Conservation (phyloP, 1,140 invertebrate species). For the Ooceraea biroi region DNA sequence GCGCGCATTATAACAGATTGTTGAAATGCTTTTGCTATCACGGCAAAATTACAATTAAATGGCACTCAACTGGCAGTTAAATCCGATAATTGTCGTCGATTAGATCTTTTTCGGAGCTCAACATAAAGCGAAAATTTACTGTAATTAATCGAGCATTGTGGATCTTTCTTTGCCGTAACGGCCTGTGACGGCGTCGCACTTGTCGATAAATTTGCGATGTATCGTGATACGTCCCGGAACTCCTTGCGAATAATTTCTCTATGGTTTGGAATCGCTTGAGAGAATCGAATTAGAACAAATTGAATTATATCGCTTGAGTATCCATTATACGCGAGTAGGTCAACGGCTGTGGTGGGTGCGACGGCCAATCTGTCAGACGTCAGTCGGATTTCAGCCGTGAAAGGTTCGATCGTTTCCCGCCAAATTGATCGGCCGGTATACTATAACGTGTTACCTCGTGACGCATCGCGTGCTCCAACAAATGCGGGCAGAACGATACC, state of each 20-base stretch:
- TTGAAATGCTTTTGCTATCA: not conserved
- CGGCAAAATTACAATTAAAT: not conserved
- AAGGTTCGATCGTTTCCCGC: conserved; percentile 72
- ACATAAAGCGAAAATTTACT: no score
- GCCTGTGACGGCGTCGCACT: conserved; percentile 67
- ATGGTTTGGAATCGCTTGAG: not conserved
- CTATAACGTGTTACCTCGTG: conserved; percentile 61
- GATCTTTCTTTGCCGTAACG: conserved; percentile 52
- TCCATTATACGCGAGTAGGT: conserved; percentile 57
- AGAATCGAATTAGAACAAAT: not conserved
- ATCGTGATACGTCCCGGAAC: conserved; percentile 68
- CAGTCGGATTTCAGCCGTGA: conserved; percentile 66
- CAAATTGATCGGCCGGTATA: conserved; percentile 67
- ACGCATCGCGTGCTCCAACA: conserved; percentile 65
- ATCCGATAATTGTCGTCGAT: conserved; percentile 1
- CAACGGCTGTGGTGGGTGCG: conserved; percentile 43
- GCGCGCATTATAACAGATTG: not conserved
- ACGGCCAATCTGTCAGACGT: conserved; percentile 66
- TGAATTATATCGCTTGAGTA: conserved; percentile 46
- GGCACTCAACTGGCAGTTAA: not conserved
- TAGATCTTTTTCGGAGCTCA: not conserved
- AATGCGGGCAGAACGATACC: conserved; percentile 63
- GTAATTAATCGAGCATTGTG: conserved; percentile 65
- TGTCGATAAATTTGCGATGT: conserved; percentile 70
- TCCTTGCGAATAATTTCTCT: not conserved